Evolutionary conservation across 1,140 invertebrate genomes (phyloP).

Genomic region (Eurytemora carolleeae): DNA sequence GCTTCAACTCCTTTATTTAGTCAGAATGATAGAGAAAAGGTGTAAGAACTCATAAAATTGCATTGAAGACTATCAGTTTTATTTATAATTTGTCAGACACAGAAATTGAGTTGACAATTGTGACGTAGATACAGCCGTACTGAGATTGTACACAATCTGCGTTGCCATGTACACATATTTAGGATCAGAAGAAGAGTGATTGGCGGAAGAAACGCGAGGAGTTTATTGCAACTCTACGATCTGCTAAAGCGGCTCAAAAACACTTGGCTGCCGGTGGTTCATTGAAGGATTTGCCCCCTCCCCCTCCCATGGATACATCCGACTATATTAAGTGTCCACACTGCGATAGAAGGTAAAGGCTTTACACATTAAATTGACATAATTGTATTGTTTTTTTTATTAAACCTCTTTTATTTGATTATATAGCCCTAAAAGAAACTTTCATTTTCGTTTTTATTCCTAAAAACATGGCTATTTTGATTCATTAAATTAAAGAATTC

Average conservation of each 20-base stretch:
- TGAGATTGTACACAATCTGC: neutral
- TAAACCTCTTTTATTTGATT: no score
- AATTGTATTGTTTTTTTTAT: neutral
- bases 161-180: neutral
- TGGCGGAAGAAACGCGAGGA: conserved; percentile 84
- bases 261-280: conserved; percentile 67
- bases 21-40: no score
- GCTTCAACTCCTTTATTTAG: no score
- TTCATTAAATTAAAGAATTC: no score
- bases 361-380: neutral
- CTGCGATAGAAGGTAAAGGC: conserved; percentile 45
- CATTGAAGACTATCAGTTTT: no score
- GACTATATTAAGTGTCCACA: conserved; percentile 82
- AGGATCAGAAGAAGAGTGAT: conserved; percentile 39
- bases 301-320: conserved; percentile 58
- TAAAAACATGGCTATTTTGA: no score
- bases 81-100: no score
- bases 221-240: conserved; percentile 67
- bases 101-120: no score
- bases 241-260: conserved; percentile 65
- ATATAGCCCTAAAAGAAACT: neutral
- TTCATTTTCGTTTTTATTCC: neutral
- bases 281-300: conserved; percentile 64
- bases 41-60: no score
- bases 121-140: no score